Percentiles rank a stretch among this genome's conserved stretches.
phyloP scores from a whole-genome alignment of 2,888 invertebrate genomes.

The Archips crataeganus region DNA sequence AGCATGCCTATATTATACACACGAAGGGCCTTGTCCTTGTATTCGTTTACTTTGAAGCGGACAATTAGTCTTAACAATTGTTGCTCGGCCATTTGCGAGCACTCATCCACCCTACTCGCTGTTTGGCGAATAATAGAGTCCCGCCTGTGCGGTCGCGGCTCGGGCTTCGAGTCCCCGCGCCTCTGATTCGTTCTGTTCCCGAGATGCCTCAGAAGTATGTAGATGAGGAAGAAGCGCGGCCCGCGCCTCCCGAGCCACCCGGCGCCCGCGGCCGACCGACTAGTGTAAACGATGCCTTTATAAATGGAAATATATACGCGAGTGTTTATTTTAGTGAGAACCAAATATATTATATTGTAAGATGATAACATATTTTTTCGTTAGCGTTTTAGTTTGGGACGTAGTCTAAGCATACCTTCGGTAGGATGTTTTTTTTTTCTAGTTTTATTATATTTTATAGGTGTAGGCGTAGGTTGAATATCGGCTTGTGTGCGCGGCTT shows the following conservation, averaged over 20 bases:
- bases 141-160: no score
- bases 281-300: slow-evolving; percentile 42
- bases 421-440: slow-evolving; percentile 31
- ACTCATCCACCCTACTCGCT: no score
- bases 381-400: slow-evolving; percentile 45
- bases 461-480: slow-evolving; percentile 44
- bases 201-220: no score
- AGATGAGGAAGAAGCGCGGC: no score
- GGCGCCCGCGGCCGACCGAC: slow-evolving; percentile 15
- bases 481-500: slow-evolving; percentile 45
- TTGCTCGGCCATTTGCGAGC: no score
- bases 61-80: no score
- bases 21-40: no score
- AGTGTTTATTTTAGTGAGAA: slow-evolving; percentile 70
- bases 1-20: no score
- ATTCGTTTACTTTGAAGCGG: no score
- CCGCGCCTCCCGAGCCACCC: slow-evolving; percentile 2
- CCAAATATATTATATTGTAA: slow-evolving; percentile 72
- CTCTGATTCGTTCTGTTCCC: no score
- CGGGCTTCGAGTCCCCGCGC: no score
- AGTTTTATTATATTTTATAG: slow-evolving; percentile 47
- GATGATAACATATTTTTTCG: slow-evolving; percentile 49
- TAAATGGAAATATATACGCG: slow-evolving; percentile 58
- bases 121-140: no score
- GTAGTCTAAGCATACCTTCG: slow-evolving; percentile 34